A percentile compares a stretch with the other conserved stretches of the same genome.
These are phyloP conservation scores for Chrysomela aeneicollis DNA, from an alignment of 2,888 invertebrate genomes.

Conservation along the genomic window DNA sequence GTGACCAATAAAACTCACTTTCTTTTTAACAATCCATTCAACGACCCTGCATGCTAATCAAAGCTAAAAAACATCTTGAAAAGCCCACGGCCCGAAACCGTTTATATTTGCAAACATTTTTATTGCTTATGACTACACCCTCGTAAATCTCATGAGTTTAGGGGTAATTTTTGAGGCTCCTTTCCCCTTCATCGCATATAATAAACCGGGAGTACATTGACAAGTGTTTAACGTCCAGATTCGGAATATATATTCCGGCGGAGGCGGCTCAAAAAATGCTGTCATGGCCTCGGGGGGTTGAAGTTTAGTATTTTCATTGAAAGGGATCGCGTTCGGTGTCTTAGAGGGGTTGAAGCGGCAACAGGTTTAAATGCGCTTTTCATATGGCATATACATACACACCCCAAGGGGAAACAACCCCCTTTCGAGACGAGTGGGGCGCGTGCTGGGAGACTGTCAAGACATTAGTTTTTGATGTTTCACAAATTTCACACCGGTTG, in stretches of 20 bases:
- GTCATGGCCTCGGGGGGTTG: constrained; percentile 52
- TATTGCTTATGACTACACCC: constrained; percentile 28
- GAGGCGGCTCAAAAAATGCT: constrained; percentile 46
- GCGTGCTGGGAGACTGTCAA: constrained; percentile 36
- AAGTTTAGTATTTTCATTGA: constrained; percentile 47
- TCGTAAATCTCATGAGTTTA: constrained; percentile 31
- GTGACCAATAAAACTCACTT: constrained; percentile 27
- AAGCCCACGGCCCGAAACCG: constrained; percentile 24
- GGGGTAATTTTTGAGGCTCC: constrained; percentile 46
- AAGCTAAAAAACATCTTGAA: constrained; percentile 29
- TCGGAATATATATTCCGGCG: constrained; percentile 18
- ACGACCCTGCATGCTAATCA: constrained; percentile 28
- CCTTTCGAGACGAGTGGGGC: constrained; percentile 28
- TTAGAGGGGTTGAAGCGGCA: constrained; percentile 46
- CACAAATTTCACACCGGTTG: constrained; percentile 31
- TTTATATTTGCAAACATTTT: constrained; percentile 36
- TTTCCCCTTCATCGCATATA: constrained; percentile 42
- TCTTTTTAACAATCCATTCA: constrained; percentile 38
- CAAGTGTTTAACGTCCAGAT: constrained; percentile 49
- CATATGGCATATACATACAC: constrained; percentile 53
- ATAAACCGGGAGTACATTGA: constrained; percentile 40
- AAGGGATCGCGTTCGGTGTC: constrained; percentile 50
- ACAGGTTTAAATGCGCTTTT: constrained; percentile 60
- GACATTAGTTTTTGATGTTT: constrained; percentile 40
- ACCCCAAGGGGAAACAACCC: constrained; percentile 47